A percentile compares a stretch with the other conserved stretches of the same genome.
Conservation (phyloP, 1,140 invertebrate species). For the Bacillus rossius region DNA sequence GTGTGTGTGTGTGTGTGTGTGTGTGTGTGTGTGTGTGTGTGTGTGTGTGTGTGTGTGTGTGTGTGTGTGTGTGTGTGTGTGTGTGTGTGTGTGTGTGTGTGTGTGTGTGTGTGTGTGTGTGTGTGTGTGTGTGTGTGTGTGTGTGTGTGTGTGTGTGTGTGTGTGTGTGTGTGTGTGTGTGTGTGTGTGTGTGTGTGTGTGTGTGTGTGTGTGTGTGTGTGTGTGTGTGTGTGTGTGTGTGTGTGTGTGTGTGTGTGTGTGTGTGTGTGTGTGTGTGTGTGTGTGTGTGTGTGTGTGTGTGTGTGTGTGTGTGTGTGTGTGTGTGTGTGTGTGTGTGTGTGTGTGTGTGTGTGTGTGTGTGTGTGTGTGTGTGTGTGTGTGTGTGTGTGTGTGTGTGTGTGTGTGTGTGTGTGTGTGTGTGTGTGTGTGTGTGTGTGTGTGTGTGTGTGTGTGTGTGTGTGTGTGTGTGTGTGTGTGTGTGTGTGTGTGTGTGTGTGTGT, state of each 20-base stretch:
- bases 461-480: slow-evolving; percentile 18
- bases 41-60: slow-evolving; percentile 21
- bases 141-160: slow-evolving; percentile 21
- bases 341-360: slow-evolving; percentile 15
- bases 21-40: slow-evolving; percentile 21
- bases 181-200: slow-evolving; percentile 20
- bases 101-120: slow-evolving; percentile 21
- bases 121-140: slow-evolving; percentile 21
- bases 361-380: background rate
- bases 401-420: slow-evolving; percentile 13
- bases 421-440: slow-evolving; percentile 16
- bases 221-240: slow-evolving; percentile 21
- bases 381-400: slow-evolving; percentile 13
- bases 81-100: slow-evolving; percentile 21
- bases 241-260: slow-evolving; percentile 21
- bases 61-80: slow-evolving; percentile 21
- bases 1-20: slow-evolving; percentile 21
- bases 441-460: slow-evolving; percentile 18
- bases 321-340: slow-evolving; percentile 21
- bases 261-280: slow-evolving; percentile 21
- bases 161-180: slow-evolving; percentile 21
- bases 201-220: slow-evolving; percentile 21
- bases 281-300: slow-evolving; percentile 21
- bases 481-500: slow-evolving; percentile 18
- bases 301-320: slow-evolving; percentile 21